Evolutionary conservation across 2,113 vertebrate species (phyloP).

Genomic region (Scolopax mira): DNA sequence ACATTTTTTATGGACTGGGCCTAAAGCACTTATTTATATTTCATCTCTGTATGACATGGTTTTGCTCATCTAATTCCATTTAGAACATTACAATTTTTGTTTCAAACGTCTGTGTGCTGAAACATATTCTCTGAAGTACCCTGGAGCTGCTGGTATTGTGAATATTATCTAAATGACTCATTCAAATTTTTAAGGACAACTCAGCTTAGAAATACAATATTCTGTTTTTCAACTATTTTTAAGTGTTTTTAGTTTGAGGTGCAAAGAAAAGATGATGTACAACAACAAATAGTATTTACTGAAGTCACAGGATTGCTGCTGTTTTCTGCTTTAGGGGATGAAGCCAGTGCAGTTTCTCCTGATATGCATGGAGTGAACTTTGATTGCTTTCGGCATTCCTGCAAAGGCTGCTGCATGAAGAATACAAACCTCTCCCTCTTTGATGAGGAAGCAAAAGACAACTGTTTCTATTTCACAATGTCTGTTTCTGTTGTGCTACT

Average conservation of each 20-base stretch:
- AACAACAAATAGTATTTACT: background rate
- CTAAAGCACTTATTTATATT: slow-evolving; percentile 70
- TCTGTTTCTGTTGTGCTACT: background rate
- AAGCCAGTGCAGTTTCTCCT: background rate
- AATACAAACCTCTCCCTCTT: background rate
- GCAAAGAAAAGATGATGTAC: background rate
- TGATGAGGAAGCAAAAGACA: background rate
- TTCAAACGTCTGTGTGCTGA: slow-evolving; percentile 43
- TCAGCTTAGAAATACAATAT: slow-evolving; percentile 1
- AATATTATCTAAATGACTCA: slow-evolving; percentile 56
- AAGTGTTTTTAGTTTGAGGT: background rate
- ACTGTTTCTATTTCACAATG: background rate
- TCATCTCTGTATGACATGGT: slow-evolving; percentile 57
- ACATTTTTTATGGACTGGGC: slow-evolving; percentile 65
- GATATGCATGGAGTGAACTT: background rate
- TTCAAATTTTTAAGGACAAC: slow-evolving; percentile 48
- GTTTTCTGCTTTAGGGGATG: background rate
- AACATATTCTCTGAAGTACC: slow-evolving; percentile 51
- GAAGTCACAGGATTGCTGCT: background rate
- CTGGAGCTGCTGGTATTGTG: slow-evolving; percentile 42
- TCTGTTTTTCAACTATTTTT: background rate
- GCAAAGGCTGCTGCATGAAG: background rate
- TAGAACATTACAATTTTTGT: slow-evolving; percentile 61
- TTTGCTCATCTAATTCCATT: slow-evolving; percentile 67
- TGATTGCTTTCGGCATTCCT: background rate